Evolutionary conservation across 2,797 vertebrate species (phyloP), one percentile per base, ranked within the genome.

Genomic region (Muscicapa comitata): DNA sequence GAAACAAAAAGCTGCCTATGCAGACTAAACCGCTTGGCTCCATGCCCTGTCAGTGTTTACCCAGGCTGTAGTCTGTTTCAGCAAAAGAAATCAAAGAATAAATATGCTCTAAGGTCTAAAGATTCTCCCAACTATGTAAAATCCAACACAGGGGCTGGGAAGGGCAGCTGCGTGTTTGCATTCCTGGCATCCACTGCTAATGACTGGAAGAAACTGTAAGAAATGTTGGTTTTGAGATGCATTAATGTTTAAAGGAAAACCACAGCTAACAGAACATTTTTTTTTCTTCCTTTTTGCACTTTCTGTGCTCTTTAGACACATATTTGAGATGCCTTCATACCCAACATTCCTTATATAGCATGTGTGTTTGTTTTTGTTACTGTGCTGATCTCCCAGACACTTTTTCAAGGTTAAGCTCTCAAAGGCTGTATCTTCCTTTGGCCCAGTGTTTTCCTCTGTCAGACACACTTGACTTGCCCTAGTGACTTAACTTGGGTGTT

Each of bases 61-160:
- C 58, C 92, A 95, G 86, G 83, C 94, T 92, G 61, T 66, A 96
- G 84, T 79, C 90, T 95, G 90, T 96, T 73, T 94, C 86, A 94
- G 78, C 38, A 91, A 83, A 96, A 94, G 85, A 96, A 94, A 96
- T 90, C 82, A 86, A 45, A 88, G 94, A 94, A 91, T 90, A 97
- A 97, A 96, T 96, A 90, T 88, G 89, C 95, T 95, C 47, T 75
- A 85, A 95, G 91, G 84, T 96, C 95, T 96, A 97, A 97, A 97
- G 93, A 94, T 95, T 91, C 88, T 97, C 91, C 86, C 93, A 94
- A 57, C 59, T 91, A 86, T 88, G 61, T 68, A 88, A 88, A 84
- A 90, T 90, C 45, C 66, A 80, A 87, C 89, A 94, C 9, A 91
- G 68, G 58, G 90, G 55, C 73, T 95, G 74, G 48, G 43, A 62